Evolutionary conservation across 2,113 vertebrate genomes (phyloP).

Genomic region (Furnarius figulus): DNA sequence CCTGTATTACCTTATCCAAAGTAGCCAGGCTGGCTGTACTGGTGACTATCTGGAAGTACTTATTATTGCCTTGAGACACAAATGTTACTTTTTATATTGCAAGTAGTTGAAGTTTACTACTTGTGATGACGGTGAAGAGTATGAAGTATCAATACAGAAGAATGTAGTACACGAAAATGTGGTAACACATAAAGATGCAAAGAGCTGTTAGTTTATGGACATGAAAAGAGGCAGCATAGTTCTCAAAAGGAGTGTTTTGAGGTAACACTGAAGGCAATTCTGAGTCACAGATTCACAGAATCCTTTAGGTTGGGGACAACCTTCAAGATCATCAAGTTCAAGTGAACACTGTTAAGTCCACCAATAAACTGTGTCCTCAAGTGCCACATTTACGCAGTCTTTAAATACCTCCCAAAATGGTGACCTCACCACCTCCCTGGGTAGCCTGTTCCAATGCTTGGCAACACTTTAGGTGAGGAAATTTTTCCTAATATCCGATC

Average conservation of each 20-base stretch:
- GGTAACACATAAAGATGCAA: background rate
- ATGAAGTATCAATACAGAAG: background rate
- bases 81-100: background rate
- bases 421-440: background rate
- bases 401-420: background rate
- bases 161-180: background rate
- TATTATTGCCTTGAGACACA: background rate
- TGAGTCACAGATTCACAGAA: background rate
- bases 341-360: background rate
- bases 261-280: background rate
- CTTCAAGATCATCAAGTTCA: background rate
- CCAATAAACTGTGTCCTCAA: background rate
- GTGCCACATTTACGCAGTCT: background rate
- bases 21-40: background rate
- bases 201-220: background rate
- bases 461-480: background rate
- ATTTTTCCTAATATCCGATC: background rate
- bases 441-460: background rate
- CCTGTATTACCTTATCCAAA: background rate
- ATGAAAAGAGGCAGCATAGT: background rate
- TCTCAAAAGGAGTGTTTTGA: background rate
- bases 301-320: background rate
- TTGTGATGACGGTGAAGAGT: background rate
- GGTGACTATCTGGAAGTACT: background rate
- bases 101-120: background rate